Conservation (phyloP, 2,888 invertebrate species). For the Agapostemon virescens region DNA sequence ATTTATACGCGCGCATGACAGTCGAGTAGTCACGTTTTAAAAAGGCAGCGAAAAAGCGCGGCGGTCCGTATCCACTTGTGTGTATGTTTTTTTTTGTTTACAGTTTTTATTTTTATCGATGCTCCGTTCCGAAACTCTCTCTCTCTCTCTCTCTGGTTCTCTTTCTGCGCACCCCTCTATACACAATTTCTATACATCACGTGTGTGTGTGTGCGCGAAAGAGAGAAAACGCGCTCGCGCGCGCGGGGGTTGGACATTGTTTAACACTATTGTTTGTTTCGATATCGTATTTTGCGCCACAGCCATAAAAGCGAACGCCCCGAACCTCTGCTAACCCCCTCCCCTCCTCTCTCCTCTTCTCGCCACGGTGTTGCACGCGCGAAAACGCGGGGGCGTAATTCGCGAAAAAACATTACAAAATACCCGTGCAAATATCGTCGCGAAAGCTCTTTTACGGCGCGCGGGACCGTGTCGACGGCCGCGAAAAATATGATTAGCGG, state of each 20-base stretch:
- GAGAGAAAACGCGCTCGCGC: conserved; percentile 5
- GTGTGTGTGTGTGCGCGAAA: too few species aligned
- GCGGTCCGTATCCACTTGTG: not conserved
- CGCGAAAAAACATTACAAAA: conserved; percentile 58
- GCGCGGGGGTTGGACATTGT: conserved; percentile 41
- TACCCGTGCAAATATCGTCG: conserved; percentile 40
- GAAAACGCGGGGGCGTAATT: conserved; percentile 36
- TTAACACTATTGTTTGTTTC: conserved; percentile 56
- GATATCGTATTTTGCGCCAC: conserved; percentile 52
- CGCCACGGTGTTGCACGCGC: not conserved
- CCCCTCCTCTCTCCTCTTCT: not conserved
- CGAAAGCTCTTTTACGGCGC: conserved; percentile 39
- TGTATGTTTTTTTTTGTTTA: not conserved
- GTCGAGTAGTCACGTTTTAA: conserved; percentile 18
- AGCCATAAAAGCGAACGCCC: conserved; percentile 33
- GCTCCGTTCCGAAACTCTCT: not conserved
- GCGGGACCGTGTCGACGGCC: conserved; percentile 24
- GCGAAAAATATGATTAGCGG: conserved; percentile 52
- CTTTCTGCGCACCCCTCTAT: not conserved
- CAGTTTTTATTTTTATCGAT: conserved; percentile 7
- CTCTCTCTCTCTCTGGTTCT: not conserved
- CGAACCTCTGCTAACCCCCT: not conserved
- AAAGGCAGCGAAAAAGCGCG: conserved; percentile 4
- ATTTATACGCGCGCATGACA: conserved; percentile 27
- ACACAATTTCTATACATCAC: conserved; percentile 5